Conservation (phyloP, 2,797 vertebrate genomes). For the Etheostoma perlongum region DNA sequence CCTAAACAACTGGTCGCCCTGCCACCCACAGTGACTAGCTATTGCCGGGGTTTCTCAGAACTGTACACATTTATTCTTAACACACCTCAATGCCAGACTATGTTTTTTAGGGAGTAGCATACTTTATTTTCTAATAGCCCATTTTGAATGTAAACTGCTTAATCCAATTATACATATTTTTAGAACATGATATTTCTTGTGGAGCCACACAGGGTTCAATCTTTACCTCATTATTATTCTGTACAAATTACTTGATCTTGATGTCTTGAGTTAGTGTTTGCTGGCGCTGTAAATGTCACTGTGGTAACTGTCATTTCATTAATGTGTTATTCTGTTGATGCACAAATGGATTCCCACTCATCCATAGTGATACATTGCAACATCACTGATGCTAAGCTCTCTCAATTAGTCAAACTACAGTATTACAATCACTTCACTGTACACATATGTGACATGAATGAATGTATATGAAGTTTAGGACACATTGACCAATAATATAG, state of each 20-base stretch:
- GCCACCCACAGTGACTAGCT: slow-evolving; percentile 68
- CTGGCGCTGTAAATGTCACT: slow-evolving; percentile 6
- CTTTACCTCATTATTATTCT: slow-evolving; percentile 38
- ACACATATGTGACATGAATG: neutral
- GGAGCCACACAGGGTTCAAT: slow-evolving; percentile 28
- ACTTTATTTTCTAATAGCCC: neutral
- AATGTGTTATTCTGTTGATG: neutral
- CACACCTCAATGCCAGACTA: neutral
- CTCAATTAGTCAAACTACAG: neutral
- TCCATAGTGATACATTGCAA: neutral
- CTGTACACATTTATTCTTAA: slow-evolving; percentile 42
- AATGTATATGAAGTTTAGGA: neutral
- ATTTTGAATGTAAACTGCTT: slow-evolving; percentile 8
- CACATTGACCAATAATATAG: neutral
- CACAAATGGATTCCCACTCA: neutral
- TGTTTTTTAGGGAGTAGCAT: neutral
- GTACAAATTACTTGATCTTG: slow-evolving; percentile 8
- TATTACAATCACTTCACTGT: neutral
- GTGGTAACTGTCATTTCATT: neutral
- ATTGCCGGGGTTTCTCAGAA: neutral
- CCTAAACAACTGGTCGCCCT: slow-evolving; percentile 71
- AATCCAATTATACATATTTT: slow-evolving; percentile 44
- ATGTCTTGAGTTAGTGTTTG: slow-evolving; percentile 21
- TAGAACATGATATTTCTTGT: slow-evolving; percentile 4
- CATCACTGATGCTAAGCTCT: too few relatives aligned